These are phyloP conservation scores for Dendronephthya gigantea DNA, from an alignment of 64 coral and sea anemone genomes.

Conservation along the genomic window DNA sequence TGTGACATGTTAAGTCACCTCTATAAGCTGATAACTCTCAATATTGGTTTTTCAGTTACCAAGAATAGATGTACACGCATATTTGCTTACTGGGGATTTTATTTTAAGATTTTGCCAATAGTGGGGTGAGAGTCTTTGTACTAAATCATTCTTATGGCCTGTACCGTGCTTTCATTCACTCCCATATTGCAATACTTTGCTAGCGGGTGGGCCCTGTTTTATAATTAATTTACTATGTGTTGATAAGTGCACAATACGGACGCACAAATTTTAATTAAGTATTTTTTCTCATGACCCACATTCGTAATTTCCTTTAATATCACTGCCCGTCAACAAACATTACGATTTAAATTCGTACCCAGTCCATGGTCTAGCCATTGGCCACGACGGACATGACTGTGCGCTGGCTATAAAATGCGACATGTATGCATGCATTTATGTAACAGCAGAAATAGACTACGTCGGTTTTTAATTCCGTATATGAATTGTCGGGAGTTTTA, in stretches of 20 bases:
- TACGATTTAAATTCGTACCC: neutral
- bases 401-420: too few relatives aligned
- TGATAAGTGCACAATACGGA: neutral
- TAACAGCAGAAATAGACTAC: too few relatives aligned
- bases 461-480: too few relatives aligned
- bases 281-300: neutral
- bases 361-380: neutral
- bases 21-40: too few relatives aligned
- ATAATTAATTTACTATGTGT: neutral
- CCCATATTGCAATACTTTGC: neutral
- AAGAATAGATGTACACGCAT: too few relatives aligned
- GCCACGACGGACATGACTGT: too few relatives aligned
- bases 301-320: neutral
- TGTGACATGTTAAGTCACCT: too few relatives aligned
- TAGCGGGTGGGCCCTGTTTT: neutral
- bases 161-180: neutral
- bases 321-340: neutral
- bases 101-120: too few relatives aligned
- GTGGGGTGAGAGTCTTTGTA: neutral
- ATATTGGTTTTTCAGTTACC: too few relatives aligned
- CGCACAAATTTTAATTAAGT: neutral
- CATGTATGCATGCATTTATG: too few relatives aligned
- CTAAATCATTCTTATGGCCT: neutral
- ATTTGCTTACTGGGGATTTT: too few relatives aligned
- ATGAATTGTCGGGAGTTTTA: too few relatives aligned